Percentiles rank a stretch among this genome's conserved stretches.
phyloP scores from a whole-genome alignment of 2,888 invertebrate species.

The Trissoscelio sp. region DNA sequence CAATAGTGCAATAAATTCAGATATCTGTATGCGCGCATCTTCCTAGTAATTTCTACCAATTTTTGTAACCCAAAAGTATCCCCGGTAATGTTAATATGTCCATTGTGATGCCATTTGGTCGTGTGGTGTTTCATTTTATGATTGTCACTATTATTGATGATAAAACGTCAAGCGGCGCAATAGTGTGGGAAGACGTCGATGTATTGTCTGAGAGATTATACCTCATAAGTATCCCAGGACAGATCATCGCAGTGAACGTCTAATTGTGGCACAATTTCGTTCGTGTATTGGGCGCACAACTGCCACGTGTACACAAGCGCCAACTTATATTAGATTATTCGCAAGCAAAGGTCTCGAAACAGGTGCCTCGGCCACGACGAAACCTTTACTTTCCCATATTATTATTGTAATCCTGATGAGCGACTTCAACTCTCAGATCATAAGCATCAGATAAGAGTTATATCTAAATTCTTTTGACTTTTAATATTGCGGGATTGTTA shows the following conservation, averaged over 20 bases:
- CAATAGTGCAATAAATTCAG: conserved; percentile 42
- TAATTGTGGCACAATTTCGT: conserved; percentile 62
- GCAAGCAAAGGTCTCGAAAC: conserved; percentile 58
- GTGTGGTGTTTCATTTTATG: conserved; percentile 41
- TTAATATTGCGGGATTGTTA: conserved; percentile 11
- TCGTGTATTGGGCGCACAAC: conserved; percentile 35
- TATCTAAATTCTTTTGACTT: conserved; percentile 23
- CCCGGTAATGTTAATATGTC: conserved; percentile 31
- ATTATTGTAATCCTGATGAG: conserved; percentile 38
- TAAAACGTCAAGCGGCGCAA: conserved; percentile 46
- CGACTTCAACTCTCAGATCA: conserved; percentile 32
- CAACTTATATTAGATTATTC: conserved; percentile 49
- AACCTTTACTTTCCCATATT: conserved; percentile 50
- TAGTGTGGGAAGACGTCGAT: conserved; percentile 64
- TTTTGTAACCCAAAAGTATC: conserved; percentile 32
- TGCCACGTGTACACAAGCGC: conserved; percentile 29
- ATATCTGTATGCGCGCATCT: conserved; percentile 34
- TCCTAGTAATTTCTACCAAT: conserved; percentile 14
- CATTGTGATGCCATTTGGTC: conserved; percentile 38
- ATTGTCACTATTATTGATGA: conserved; percentile 64
- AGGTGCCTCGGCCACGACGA: conserved; percentile 52
- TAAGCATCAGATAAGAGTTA: conserved; percentile 30
- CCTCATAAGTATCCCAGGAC: conserved; percentile 60
- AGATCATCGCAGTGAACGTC: conserved; percentile 46
- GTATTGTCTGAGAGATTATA: conserved; percentile 62